Evolutionary conservation across 2,113 vertebrate species (phyloP).

Genomic region (Lophotis ruficrista): DNA sequence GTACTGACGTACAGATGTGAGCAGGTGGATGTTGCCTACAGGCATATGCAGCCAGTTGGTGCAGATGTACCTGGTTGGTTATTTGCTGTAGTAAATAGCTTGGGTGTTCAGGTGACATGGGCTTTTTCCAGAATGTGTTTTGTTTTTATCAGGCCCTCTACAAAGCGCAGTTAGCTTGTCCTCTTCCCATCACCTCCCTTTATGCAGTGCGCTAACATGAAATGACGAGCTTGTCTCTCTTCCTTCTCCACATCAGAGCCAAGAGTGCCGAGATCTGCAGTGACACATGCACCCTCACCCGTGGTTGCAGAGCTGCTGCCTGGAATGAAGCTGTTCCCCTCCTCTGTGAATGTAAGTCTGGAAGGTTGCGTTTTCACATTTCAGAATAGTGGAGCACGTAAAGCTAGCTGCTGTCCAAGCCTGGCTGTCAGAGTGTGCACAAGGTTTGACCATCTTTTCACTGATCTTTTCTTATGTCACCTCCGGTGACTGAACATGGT

Average conservation of each 20-base stretch:
- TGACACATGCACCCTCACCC: background rate
- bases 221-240: constrained; percentile 57
- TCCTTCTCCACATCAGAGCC: constrained; percentile 10
- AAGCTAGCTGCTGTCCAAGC: background rate
- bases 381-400: background rate
- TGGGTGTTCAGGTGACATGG: background rate
- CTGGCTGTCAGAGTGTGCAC: background rate
- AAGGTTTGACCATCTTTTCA: background rate
- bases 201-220: background rate
- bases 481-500: background rate
- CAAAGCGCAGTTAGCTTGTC: background rate
- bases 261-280: background rate
- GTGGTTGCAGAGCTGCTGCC: background rate
- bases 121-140: background rate
- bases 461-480: background rate
- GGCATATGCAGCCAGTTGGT: background rate
- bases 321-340: background rate
- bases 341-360: background rate
- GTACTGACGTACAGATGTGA: background rate
- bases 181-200: background rate
- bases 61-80: background rate
- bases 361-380: background rate
- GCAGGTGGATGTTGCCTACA: background rate
- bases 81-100: background rate
- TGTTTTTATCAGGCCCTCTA: background rate